Conservation (phyloP, 1,140 invertebrate species). For the Drosophila pseudoananassae region DNA sequence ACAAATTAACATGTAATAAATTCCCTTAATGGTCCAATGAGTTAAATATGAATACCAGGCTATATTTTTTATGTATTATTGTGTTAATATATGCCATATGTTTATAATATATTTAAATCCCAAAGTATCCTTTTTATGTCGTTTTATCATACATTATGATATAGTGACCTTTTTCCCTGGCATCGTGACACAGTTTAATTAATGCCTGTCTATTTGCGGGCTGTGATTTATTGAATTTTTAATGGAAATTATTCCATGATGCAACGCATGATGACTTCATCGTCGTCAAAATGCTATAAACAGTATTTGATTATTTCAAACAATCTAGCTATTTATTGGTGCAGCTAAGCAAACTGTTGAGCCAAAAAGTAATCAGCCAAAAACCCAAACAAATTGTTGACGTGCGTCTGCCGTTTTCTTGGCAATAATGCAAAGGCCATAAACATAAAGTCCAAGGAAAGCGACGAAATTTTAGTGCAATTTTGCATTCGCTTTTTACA, state of each 20-base stretch:
- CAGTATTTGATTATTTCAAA: conserved; percentile 21
- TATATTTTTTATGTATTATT: not conserved
- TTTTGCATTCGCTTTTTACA: conserved; percentile 41
- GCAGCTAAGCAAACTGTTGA: conserved; percentile 34
- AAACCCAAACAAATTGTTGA: conserved; percentile 54
- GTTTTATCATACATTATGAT: conserved; percentile 2
- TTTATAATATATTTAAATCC: conserved; percentile 24
- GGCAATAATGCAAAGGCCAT: conserved; percentile 59
- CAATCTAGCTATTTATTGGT: conserved; percentile 26
- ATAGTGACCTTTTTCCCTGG: conserved; percentile 12
- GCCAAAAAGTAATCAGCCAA: conserved; percentile 31
- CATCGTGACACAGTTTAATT: conserved; percentile 41
- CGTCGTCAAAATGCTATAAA: not conserved
- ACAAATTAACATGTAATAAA: conserved; percentile 43
- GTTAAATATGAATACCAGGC: conserved; percentile 17
- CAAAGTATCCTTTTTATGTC: conserved; percentile 1
- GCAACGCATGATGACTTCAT: conserved; percentile 38
- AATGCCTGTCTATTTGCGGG: conserved; percentile 15
- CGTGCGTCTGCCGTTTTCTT: conserved; percentile 52
- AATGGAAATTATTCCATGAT: conserved; percentile 23
- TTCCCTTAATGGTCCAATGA: conserved; percentile 24
- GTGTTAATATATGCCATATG: conserved; percentile 26
- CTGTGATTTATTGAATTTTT: conserved; percentile 36
- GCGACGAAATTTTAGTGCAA: conserved; percentile 45
- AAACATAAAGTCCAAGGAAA: conserved; percentile 38